Percentiles rank a stretch among this genome's conserved stretches.
phyloP scores from a whole-genome alignment of 2,888 invertebrate genomes.

The Cheiracanthium punctorium region DNA sequence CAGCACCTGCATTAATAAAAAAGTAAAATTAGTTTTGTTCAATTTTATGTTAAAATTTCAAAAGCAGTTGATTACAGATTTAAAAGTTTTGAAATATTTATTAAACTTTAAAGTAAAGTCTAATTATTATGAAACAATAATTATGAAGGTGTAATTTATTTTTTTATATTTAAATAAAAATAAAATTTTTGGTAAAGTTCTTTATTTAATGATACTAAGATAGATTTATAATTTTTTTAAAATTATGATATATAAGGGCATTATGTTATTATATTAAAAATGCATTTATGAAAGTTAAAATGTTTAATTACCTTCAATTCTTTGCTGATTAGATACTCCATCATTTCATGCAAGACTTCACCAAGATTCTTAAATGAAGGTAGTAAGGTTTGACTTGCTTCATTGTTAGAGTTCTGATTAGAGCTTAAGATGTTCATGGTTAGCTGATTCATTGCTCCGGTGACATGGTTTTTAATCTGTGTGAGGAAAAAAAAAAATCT shows the following conservation, averaged over 20 bases:
- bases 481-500: conserved; percentile 11
- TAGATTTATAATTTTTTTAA: too few relatives aligned
- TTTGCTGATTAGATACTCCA: conserved; percentile 66
- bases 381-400: conserved; percentile 40
- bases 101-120: too few relatives aligned
- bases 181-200: too few relatives aligned
- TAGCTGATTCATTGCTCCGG: conserved; percentile 55
- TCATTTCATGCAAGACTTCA: conserved; percentile 64
- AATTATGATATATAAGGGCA: too few relatives aligned
- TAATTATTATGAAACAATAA: too few relatives aligned
- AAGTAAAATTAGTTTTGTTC: too few relatives aligned
- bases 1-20: conserved; percentile 20
- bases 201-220: too few relatives aligned
- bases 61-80: too few relatives aligned
- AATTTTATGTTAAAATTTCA: too few relatives aligned
- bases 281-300: not conserved
- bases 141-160: too few relatives aligned
- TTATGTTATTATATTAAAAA: not conserved
- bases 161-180: too few relatives aligned
- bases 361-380: conserved; percentile 59
- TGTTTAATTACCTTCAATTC: conserved; percentile 49
- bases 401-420: conserved; percentile 36
- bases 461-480: conserved; percentile 55
- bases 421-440: conserved; percentile 55
- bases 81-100: too few relatives aligned